A percentile compares a stretch with the other conserved stretches of the same genome.
Conservation (phyloP, 1,140 invertebrate species). For the Neodiprion virginianus region DNA sequence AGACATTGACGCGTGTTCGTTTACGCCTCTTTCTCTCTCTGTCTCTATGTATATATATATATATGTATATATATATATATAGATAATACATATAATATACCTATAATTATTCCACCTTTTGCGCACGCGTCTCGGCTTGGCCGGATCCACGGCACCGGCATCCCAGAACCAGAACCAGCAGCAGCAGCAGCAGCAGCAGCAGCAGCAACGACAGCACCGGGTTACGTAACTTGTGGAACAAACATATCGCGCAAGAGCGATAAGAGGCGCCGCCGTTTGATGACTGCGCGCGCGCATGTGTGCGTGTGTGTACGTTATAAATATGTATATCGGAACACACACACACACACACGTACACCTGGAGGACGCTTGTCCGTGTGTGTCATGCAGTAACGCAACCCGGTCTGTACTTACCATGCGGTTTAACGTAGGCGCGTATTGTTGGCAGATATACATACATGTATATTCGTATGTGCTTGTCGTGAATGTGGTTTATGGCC, state of each 20-base stretch:
- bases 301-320: slow-evolving; percentile 21
- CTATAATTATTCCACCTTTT: neutral
- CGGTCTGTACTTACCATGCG: too few species aligned
- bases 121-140: neutral
- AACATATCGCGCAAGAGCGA: neutral
- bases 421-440: neutral
- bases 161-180: slow-evolving; percentile 38
- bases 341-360: neutral
- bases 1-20: neutral
- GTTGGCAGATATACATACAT: neutral
- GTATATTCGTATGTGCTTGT: neutral
- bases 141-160: slow-evolving; percentile 23
- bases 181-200: slow-evolving; percentile 40
- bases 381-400: too few species aligned
- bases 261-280: neutral
- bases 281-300: slow-evolving; percentile 5
- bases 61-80: too few species aligned
- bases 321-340: neutral
- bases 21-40: too few species aligned
- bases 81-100: neutral
- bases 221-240: neutral
- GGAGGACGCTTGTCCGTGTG: neutral
- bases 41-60: too few species aligned
- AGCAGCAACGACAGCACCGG: slow-evolving; percentile 34
- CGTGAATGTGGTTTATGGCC: neutral